phyloP scores from a whole-genome alignment of 1,140 invertebrate genomes.

The Magallana angulata region DNA sequence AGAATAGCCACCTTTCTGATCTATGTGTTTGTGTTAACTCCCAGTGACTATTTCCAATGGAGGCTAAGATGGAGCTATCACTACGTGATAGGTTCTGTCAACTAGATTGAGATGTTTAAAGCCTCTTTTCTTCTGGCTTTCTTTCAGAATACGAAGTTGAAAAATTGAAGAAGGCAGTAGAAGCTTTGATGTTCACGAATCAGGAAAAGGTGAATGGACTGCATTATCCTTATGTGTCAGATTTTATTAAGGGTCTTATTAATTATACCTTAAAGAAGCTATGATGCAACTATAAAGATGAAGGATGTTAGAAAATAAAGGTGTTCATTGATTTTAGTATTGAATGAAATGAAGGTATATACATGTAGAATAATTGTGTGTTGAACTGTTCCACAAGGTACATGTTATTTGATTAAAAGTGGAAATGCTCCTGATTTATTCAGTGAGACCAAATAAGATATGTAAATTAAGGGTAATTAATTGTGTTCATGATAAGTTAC shows the following conservation, averaged over 20 bases:
- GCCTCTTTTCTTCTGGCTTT: constrained; percentile 15
- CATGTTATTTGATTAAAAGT: too few relatives aligned
- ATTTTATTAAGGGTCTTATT: background rate
- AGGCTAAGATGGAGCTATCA: background rate
- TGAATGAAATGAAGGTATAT: background rate
- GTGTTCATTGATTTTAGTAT: background rate
- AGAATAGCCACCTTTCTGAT: background rate
- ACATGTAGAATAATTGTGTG: too few relatives aligned
- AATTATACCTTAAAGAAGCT: too few relatives aligned
- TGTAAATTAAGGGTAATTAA: too few relatives aligned
- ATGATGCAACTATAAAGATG: too few relatives aligned
- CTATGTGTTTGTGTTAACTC: background rate
- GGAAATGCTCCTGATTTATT: too few relatives aligned
- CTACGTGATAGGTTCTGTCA: background rate
- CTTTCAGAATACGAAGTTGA: constrained; percentile 81
- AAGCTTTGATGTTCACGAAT: constrained; percentile 81
- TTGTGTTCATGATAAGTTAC: too few relatives aligned
- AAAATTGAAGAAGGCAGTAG: constrained; percentile 80
- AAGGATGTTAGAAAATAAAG: background rate
- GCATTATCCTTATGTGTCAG: background rate
- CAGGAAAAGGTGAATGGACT: constrained; percentile 80
- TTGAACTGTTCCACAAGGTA: too few relatives aligned
- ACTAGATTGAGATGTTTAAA: background rate
- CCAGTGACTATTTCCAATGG: constrained; percentile 1
- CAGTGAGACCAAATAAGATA: too few relatives aligned